Base-by-base conservation (phyloP, 2,888 invertebrate species). In the Sinentomon sp. region DNA sequence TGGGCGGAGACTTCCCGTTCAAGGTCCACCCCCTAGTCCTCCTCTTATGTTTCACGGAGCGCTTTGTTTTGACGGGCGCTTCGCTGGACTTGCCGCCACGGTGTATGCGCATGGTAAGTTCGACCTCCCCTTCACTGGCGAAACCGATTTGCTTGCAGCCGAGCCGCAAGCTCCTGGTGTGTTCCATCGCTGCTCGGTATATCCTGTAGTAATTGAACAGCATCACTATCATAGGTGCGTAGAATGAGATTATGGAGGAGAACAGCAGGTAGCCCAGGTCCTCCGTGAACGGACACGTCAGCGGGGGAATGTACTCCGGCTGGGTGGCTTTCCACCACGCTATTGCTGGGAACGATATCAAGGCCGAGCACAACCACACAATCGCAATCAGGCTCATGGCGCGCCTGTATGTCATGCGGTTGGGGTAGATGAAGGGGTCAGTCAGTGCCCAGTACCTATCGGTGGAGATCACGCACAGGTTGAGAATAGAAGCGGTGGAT, bases 361-460 rank as follows among this genome's bases (percentile, higher is more conserved):
- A 73, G 36, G 85, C 76, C 10, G 92, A 87, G 52, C 89, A 85
- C 22, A 92, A 65, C 94, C 94, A 97, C 5, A 94, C 89, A 6
- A 75, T 71, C 1, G 77, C 77, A 39, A 97, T 92, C 6, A 92
- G 63, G 17, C 76, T 63, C 4, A 71, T 72, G 1, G 89, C 85
- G 36, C 80, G 64, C 36, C 69, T 66, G 25, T 76, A 68, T 17
- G 82, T 85, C 82, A 97, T 92, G 40, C 74, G 63, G 59, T 76
- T 78, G 2, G 92, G 87, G 56, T 97, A 97, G 29, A 82, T 80
- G 43, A 97, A 87, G 0, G 97, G 94, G 56, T 94, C 89, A 10
- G 87, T 89, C 40, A 94, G 94, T 28, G 94, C 94, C 89, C 92
- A 89, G 55, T 94, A 97, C 13, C 89, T 67, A 53, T 92, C 92